phyloP scores from a whole-genome alignment of 2,797 vertebrate genomes.

The Crypturellus tataupa region DNA sequence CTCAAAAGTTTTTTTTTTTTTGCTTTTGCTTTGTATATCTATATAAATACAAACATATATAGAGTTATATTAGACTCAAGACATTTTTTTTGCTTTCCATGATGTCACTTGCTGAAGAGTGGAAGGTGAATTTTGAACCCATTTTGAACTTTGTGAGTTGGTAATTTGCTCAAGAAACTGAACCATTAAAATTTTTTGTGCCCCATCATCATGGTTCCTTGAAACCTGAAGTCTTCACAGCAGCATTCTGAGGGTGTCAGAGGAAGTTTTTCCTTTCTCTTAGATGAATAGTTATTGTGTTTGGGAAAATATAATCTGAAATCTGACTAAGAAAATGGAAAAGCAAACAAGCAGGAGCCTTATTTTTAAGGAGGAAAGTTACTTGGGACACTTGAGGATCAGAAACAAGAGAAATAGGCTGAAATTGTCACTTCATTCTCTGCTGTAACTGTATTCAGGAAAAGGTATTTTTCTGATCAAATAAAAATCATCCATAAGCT shows the following conservation, averaged over 20 bases:
- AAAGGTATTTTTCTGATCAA: neutral
- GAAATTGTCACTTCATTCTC: neutral
- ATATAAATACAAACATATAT: neutral
- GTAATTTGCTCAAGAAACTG: conserved; percentile 41
- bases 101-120: neutral
- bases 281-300: conserved; percentile 23
- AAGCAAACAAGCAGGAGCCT: neutral
- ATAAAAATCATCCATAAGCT: neutral
- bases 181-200: conserved; percentile 22
- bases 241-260: conserved; percentile 26
- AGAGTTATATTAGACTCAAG: neutral
- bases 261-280: conserved; percentile 35
- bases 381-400: neutral
- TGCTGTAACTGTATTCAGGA: neutral
- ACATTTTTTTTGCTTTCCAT: neutral
- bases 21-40: neutral
- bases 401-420: neutral
- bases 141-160: conserved; percentile 14
- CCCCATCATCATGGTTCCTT: conserved; percentile 21
- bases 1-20: neutral
- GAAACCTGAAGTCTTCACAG: conserved; percentile 32
- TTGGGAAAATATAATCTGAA: conserved; percentile 32
- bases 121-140: conserved; percentile 10
- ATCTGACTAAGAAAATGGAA: conserved; percentile 22
- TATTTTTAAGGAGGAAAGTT: conserved; percentile 1